These are phyloP conservation scores for Eugnorisma glareosa DNA, from an alignment of 2,888 invertebrate genomes.

Conservation along the genomic window DNA sequence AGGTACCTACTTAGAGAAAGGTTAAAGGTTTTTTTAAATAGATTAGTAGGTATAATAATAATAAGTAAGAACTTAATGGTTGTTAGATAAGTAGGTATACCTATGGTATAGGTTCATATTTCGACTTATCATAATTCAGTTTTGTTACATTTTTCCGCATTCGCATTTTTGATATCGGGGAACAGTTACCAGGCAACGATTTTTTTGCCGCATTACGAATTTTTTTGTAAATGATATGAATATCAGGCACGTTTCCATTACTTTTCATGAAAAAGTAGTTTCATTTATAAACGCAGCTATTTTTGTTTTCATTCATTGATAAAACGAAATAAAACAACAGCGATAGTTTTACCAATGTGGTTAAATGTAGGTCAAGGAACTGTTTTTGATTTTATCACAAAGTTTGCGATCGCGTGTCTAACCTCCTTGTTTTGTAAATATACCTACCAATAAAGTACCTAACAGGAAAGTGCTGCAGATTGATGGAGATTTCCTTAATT, in stretches of 20 bases:
- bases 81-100: background rate
- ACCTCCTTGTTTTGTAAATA: conserved; percentile 55
- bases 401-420: conserved; percentile 62
- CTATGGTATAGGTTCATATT: background rate
- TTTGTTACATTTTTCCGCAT: background rate
- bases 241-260: background rate
- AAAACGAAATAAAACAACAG: conserved; percentile 11
- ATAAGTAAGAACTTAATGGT: too few species aligned
- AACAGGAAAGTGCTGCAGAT: conserved; percentile 21
- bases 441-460: conserved; percentile 40
- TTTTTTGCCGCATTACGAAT: background rate
- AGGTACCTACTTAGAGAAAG: background rate
- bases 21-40: conserved; percentile 1
- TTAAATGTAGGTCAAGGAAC: conserved; percentile 53
- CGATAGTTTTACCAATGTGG: conserved; percentile 16
- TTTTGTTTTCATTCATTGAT: background rate
- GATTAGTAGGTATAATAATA: too few species aligned
- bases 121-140: background rate
- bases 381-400: conserved; percentile 43
- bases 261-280: background rate
- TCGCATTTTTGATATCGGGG: background rate
- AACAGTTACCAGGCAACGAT: conserved; percentile 23
- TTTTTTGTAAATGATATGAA: background rate
- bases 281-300: background rate
- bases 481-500: conserved; percentile 23